Conservation (phyloP, 1,140 invertebrate genomes). For the Drosophila chauvacae region DNA sequence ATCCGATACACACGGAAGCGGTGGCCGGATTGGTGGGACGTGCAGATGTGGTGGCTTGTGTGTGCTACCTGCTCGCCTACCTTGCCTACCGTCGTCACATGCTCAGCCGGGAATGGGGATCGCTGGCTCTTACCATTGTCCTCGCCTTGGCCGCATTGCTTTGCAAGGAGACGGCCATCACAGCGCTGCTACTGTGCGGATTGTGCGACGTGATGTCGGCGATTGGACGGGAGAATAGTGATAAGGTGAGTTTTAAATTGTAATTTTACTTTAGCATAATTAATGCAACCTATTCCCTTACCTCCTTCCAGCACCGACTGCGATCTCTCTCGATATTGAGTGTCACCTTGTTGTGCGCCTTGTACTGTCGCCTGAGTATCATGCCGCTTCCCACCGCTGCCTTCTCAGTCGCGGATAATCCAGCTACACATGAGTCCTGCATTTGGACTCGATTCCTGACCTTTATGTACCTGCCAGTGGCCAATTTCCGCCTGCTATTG, state of each 20-base stretch:
- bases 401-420: constrained; percentile 95
- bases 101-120: constrained; percentile 86
- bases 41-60: constrained; percentile 96
- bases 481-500: constrained; percentile 92
- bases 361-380: constrained; percentile 87
- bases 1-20: constrained; percentile 98
- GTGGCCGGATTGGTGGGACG: constrained; percentile 97
- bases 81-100: constrained; percentile 90
- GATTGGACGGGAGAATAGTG: constrained; percentile 21
- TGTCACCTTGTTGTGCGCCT: constrained; percentile 86
- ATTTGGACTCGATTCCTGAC: constrained; percentile 90
- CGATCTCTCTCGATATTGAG: constrained; percentile 88
- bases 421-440: constrained; percentile 91
- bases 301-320: constrained; percentile 87
- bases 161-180: constrained; percentile 96
- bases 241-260: constrained; percentile 51
- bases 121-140: constrained; percentile 85
- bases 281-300: neutral
- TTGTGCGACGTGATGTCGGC: constrained; percentile 88
- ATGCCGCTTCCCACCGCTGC: constrained; percentile 88
- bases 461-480: constrained; percentile 93
- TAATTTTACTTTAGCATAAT: neutral
- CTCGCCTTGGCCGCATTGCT: constrained; percentile 90
- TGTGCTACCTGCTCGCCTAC: constrained; percentile 94
- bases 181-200: constrained; percentile 93